Evolutionary conservation across 2,113 vertebrate species (phyloP), one percentile per base, ranked within the genome.

Genomic region (Corynorhinus townsendii): DNA sequence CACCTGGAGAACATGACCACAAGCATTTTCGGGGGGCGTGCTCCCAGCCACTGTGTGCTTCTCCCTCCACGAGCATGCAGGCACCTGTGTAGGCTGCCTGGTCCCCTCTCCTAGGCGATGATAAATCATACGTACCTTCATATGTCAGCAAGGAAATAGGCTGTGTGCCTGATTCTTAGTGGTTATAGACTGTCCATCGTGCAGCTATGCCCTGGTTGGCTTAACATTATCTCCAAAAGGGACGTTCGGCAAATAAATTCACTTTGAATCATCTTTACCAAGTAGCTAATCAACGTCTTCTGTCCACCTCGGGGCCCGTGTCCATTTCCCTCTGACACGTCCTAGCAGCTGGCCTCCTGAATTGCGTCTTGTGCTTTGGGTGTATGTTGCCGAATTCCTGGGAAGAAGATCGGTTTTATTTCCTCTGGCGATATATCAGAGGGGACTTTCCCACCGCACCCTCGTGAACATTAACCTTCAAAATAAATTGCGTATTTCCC

Each of bases 71-170:
- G 38, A 45, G 49, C 33, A 0, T 0, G 2, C 1, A 0, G 28
- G 2, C 35, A 2, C 35, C 24, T 1, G 22, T 12, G 17, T 1
- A 0, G 47, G 14, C 43, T 4, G 19, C 10, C 33, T 11, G 7
- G 59, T 8, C 79, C 20, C 8, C 19, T 15, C 16, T 22, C 59
- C 11, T 15, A 26, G 11, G n/a, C 0, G 0, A 0, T 1, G 28
- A 3, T 2, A 3, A 71, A 3, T 8, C 62, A 0, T 0, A 1
- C 0, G 19, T 38, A 1, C 35, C 24, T 33, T 7, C 38, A 28
- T 24, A 0, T 2, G 64, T 35, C 54, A 2, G 5, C 45, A n/a
- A 0, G 16, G 11, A 24, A 0, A 9, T 5, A 5, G 0, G 0
- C 12, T 10, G 38, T 0, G 1, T 1, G 0, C 45, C 0, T 30